Percentiles rank a stretch among this genome's conserved stretches.
Conservation (phyloP, 2,797 vertebrate species). For the Pangasius macronema region DNA sequence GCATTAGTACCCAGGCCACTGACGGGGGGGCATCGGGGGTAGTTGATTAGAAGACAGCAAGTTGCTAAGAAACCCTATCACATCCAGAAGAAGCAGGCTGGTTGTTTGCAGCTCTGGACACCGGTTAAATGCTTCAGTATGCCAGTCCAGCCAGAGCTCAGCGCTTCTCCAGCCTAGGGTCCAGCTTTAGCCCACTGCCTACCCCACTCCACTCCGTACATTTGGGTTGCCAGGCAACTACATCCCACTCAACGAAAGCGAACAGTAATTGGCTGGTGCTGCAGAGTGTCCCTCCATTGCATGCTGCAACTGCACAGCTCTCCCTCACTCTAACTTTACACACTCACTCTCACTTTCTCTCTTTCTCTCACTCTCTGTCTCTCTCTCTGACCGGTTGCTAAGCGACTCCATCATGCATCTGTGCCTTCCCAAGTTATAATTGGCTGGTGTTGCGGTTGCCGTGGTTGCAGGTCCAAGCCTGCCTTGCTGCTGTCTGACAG, state of each 20-base stretch:
- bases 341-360: constrained; percentile 56
- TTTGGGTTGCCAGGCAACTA: constrained; percentile 90
- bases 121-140: constrained; percentile 77
- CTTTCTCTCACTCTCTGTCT: constrained; percentile 45
- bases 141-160: constrained; percentile 64
- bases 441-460: constrained; percentile 80
- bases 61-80: constrained; percentile 87
- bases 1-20: constrained; percentile 65
- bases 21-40: constrained; percentile 45
- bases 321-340: constrained; percentile 61
- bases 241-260: constrained; percentile 73
- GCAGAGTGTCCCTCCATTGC: constrained; percentile 71
- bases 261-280: constrained; percentile 80
- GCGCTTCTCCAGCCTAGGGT: constrained; percentile 52
- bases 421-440: constrained; percentile 81
- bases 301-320: constrained; percentile 74
- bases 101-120: constrained; percentile 78
- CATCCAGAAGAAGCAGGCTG: constrained; percentile 76
- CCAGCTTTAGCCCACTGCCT: constrained; percentile 25
- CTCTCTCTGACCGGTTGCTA: constrained; percentile 79
- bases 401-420: constrained; percentile 84
- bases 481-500: constrained; percentile 71
- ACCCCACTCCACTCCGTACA: constrained; percentile 40
- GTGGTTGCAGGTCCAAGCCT: constrained; percentile 76
- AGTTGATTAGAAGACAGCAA: constrained; percentile 47